Evolutionary conservation across 2,888 invertebrate genomes (phyloP), one percentile per base, ranked within the genome.

Genomic region (Euplagia quadripunctaria): DNA sequence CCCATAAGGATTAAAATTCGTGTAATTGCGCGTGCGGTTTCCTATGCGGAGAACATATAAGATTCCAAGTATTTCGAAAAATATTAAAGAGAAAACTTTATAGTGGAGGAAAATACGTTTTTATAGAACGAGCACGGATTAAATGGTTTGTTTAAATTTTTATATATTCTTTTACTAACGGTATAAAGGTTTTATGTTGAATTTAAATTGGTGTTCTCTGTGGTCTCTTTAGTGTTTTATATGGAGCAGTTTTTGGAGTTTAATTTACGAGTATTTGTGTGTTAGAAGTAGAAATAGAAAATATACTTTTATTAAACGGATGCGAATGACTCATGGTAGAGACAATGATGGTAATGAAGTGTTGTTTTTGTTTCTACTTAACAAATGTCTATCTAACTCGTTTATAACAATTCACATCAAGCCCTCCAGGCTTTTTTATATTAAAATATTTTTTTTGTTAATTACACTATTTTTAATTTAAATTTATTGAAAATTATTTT

Each of bases 1-100:
- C 83, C 85, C 81, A 88, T 90, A 89, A 83, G 88, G 89, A 92
- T 93, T 94, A 91, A 92, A 94, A 93, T 94, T 92, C 89, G 89
- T 90, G 89, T 93, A 91, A 93, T 92, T 92, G 89, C 88, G 87
- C 86, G 84, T 89, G 90, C 85, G 89, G 90, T 90, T 90, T 85
- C 68, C 78, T 77, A 79, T 80, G 80, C 76, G 76, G 78, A 71
- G 76, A 75, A 79, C 79, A 79, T 81, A 76, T 81, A 77, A 80
- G 71, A 79, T 80, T 78, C 73, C 70, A 80, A 80, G 79, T 70
- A 86, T 84, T 86, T 79, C 51, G 74, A 79, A 81, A 85, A 86
- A 82, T 80, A 83, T 83, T 75, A 74, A 73, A 71, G 78, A 46
- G 76, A 66, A 69, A 74, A 68, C 76, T 77, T 31, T 74, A 76